Evolutionary conservation across 2,888 invertebrate species (phyloP), one percentile per base, ranked within the genome.

Genomic region (Neria commutata): DNA sequence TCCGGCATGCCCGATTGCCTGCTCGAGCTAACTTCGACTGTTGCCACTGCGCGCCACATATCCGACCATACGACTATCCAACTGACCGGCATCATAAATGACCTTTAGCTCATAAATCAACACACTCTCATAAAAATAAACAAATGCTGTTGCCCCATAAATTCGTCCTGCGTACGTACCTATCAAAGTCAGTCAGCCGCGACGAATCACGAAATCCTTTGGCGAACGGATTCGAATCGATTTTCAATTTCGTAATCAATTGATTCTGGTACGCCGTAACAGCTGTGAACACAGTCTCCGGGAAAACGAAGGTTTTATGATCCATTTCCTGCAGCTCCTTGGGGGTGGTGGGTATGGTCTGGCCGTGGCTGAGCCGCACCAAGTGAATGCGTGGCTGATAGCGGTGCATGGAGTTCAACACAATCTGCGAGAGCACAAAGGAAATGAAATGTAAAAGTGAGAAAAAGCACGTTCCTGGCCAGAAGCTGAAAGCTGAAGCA

Each of bases 211-310:
- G 87, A 84, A 98, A 98, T 71, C 98, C 98, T 85, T 98, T 98
- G 70, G 97, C 98, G 82, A 98, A 98, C 74, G 98, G 98, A 86
- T 98, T 98, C 85, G 95, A 95, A 87, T 98, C 97, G 82, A 98
- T 98, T 87, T 98, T 98, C 83, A 98, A 84, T 84, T 97, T 98
- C 67, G 98, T 98, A 81, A 98, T 98, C 88, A 97, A 87, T 86
- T 99, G 98, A 84, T 99, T 99, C 84, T 99, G 98, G 86, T 99
- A 99, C 63, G 98, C 98, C 61, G 98, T 99, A 70, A 99, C 98
- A 60, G 98, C 98, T 58, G 98, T 99, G 86, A 99, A 99, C 68
- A 97, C 94, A 56, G 96, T 95, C 84, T 99, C 98, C 11, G 97
- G 94, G 83, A 97, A 99, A 74, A 97, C 91, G 84, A 93, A 98